phyloP scores from a whole-genome alignment of 2,888 invertebrate genomes.

The Sphaeridia pumilis region DNA sequence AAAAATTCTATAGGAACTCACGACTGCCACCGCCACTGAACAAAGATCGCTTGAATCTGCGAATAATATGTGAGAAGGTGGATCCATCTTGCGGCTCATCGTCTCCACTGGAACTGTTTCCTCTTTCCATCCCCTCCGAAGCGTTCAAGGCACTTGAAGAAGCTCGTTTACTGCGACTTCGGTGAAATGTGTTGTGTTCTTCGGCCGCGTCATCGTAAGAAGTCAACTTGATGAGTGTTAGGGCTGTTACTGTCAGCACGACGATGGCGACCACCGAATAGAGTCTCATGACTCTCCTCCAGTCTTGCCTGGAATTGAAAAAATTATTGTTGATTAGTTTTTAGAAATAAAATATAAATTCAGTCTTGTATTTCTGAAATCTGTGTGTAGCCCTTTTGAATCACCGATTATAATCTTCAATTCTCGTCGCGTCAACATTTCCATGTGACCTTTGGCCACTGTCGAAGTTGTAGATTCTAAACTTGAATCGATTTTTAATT shows the following conservation, averaged over 20 bases:
- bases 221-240: slow-evolving; percentile 34
- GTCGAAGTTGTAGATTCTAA: too few species aligned
- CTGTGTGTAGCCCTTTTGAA: too few species aligned
- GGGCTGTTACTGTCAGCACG: slow-evolving; percentile 34
- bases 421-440: too few species aligned
- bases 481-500: too few species aligned
- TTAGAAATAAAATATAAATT: neutral
- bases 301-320: slow-evolving; percentile 24
- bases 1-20: slow-evolving; percentile 4
- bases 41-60: slow-evolving; percentile 31
- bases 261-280: slow-evolving; percentile 33
- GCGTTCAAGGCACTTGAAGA: neutral
- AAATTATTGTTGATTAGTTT: neutral
- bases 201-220: slow-evolving; percentile 27
- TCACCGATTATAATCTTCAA: too few species aligned
- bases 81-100: slow-evolving; percentile 1
- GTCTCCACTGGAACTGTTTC: neutral
- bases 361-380: neutral
- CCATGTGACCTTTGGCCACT: too few species aligned
- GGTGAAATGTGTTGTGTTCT: neutral
- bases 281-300: slow-evolving; percentile 36
- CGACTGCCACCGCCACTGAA: slow-evolving; percentile 16
- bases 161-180: slow-evolving; percentile 2
- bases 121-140: slow-evolving; percentile 3
- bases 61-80: slow-evolving; percentile 19